Conservation (phyloP, 2,113 vertebrate species). For the human region DNA sequence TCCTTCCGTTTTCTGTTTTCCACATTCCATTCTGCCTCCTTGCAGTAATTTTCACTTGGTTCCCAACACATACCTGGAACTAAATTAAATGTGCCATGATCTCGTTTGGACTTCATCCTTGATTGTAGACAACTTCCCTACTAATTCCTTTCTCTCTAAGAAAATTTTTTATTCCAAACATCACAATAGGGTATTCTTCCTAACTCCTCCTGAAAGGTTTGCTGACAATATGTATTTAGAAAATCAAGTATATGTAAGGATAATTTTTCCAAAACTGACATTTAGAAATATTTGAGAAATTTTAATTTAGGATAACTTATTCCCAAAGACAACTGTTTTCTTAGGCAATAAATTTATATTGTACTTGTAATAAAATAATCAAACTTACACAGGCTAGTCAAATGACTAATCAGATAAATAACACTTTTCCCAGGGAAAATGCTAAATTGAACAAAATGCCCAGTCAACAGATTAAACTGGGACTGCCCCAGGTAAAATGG, state of each 20-base stretch:
- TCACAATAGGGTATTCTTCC: neutral
- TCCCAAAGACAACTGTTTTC: neutral
- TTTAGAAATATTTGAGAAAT: constrained; percentile 2
- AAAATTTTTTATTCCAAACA: neutral
- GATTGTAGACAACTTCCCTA: neutral
- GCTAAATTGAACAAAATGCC: neutral
- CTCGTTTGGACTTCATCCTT: neutral
- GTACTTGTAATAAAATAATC: neutral
- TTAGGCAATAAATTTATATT: neutral
- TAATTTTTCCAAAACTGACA: neutral
- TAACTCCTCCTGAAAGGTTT: neutral
- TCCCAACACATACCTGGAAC: neutral
- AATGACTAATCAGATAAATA: neutral
- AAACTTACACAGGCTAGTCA: neutral
- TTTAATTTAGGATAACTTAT: constrained; percentile 12
- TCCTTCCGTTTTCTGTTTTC: neutral
- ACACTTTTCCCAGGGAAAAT: neutral
- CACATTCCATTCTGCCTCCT: neutral
- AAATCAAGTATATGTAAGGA: neutral
- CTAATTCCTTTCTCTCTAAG: neutral
- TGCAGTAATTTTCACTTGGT: neutral
- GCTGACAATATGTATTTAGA: neutral
- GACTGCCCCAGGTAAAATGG: neutral
- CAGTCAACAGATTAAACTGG: neutral
- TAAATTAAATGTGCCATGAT: neutral